Percentiles rank a stretch among this genome's conserved stretches.
Conservation (phyloP, 2,113 vertebrate genomes). For the Gallinago media region DNA sequence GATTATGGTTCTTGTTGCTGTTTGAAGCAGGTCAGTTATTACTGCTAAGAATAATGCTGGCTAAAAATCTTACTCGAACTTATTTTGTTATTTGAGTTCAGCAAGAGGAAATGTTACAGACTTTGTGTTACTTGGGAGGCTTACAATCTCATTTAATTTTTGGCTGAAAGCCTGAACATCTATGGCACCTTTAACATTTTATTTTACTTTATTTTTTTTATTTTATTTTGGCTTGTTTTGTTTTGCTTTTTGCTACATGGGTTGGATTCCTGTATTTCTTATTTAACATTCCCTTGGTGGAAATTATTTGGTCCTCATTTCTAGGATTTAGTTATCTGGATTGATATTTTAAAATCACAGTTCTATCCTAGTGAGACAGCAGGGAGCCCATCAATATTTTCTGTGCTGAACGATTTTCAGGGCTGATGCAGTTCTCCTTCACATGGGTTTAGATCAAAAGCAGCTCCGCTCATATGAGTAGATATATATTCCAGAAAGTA, state of each 20-base stretch:
- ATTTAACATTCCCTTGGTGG: neutral
- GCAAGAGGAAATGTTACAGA: neutral
- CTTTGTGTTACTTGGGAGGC: neutral
- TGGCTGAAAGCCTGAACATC: neutral
- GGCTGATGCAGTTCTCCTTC: neutral
- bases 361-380: slow-evolving; percentile 16
- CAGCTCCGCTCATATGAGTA: neutral
- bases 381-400: slow-evolving; percentile 37
- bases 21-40: slow-evolving; percentile 38
- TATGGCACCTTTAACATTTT: neutral
- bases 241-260: neutral
- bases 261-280: slow-evolving; percentile 13
- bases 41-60: slow-evolving; percentile 28
- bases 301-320: slow-evolving; percentile 32
- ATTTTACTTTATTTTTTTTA: neutral
- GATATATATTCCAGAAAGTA: neutral
- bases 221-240: neutral
- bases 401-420: slow-evolving; percentile 14
- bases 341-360: slow-evolving; percentile 20
- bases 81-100: slow-evolving; percentile 12
- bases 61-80: neutral
- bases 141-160: slow-evolving; percentile 8
- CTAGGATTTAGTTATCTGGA: slow-evolving; percentile 26
- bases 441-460: neutral
- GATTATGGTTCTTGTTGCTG: neutral